phyloP scores from a whole-genome alignment of 2,797 vertebrate species.

The Parauchenoglanis punctatus region DNA sequence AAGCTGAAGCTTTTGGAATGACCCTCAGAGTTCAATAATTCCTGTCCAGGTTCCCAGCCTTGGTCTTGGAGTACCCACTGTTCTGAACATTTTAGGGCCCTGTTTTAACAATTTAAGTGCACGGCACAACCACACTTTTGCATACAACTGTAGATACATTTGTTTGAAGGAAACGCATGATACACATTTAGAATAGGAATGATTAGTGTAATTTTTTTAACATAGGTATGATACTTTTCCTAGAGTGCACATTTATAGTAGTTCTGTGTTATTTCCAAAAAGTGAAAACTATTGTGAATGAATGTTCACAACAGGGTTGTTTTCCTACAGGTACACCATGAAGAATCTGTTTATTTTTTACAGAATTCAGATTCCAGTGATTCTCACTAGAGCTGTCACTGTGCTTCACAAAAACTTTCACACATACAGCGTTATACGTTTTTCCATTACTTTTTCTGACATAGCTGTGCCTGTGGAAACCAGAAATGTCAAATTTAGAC shows the following conservation, averaged over 20 bases:
- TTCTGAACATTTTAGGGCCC: neutral
- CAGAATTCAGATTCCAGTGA: neutral
- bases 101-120: no score
- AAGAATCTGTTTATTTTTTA: neutral
- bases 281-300: neutral
- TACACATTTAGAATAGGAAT: neutral
- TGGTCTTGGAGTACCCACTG: neutral
- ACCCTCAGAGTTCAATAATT: neutral
- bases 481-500: conserved; percentile 16
- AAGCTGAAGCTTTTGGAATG: neutral
- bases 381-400: neutral
- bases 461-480: neutral
- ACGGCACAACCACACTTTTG: neutral
- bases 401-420: neutral
- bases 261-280: neutral
- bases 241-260: neutral
- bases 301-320: neutral
- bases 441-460: neutral
- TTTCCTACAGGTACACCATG: neutral
- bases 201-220: neutral
- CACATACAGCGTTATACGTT: conserved; percentile 7
- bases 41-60: neutral
- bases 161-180: neutral
- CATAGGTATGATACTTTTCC: neutral
- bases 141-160: neutral